A percentile compares a stretch with the other conserved stretches of the same genome.
These are phyloP conservation scores for Anadara kagoshimensis DNA, from an alignment of 1,140 invertebrate species.

Conservation along the genomic window DNA sequence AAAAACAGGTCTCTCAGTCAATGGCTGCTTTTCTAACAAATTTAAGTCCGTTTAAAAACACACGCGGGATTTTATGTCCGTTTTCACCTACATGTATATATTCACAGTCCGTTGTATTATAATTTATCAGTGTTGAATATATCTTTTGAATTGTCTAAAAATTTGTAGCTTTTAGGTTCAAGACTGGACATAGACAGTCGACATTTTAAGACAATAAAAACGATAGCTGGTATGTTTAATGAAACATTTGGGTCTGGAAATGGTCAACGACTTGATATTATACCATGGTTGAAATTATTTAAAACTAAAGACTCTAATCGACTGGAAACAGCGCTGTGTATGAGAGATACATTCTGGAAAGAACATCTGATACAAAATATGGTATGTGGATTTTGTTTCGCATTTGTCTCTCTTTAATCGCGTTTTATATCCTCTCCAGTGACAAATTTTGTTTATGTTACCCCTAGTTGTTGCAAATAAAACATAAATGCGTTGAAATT, in stretches of 20 bases:
- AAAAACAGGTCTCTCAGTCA: too few species aligned
- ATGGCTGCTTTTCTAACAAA: too few species aligned
- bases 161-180: slow-evolving; percentile 49
- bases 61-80: too few species aligned
- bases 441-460: too few species aligned
- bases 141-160: too few species aligned
- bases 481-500: too few species aligned
- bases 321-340: slow-evolving; percentile 46
- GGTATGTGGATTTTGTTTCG: neutral
- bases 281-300: slow-evolving; percentile 47
- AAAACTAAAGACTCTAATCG: slow-evolving; percentile 24
- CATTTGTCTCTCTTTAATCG: neutral
- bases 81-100: too few species aligned
- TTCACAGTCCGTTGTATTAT: too few species aligned
- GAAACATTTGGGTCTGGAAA: slow-evolving; percentile 58
- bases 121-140: too few species aligned
- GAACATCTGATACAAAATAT: slow-evolving; percentile 8
- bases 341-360: slow-evolving; percentile 55
- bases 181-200: slow-evolving; percentile 32
- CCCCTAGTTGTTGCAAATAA: too few species aligned
- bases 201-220: slow-evolving; percentile 48
- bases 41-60: too few species aligned
- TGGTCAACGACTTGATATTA: slow-evolving; percentile 43
- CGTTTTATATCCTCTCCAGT: too few species aligned
- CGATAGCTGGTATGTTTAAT: slow-evolving; percentile 59